These are phyloP conservation scores for Amphiprion ocellaris DNA, from an alignment of 2,113 vertebrate species.

Conservation along the genomic window DNA sequence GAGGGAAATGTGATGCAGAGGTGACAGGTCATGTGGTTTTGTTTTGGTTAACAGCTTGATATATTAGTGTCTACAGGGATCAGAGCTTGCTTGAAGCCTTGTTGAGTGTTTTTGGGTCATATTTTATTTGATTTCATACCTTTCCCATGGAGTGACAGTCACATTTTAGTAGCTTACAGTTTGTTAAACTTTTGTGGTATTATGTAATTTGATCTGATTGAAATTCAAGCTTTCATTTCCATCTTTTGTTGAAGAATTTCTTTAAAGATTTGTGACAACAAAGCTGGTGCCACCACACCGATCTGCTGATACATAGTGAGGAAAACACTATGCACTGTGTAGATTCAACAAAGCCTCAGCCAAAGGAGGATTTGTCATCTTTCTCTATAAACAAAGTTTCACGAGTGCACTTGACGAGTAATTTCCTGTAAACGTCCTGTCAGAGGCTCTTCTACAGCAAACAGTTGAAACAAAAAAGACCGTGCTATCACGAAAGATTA, in stretches of 20 bases:
- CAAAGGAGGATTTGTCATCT: conserved; percentile 66
- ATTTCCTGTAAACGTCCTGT: conserved; percentile 67
- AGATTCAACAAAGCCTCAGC: conserved; percentile 37
- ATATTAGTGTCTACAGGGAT: conserved; percentile 8
- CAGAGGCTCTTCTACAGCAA: conserved; percentile 33
- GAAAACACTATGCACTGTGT: conserved; percentile 31
- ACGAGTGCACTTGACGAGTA: conserved; percentile 56
- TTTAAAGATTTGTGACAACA: conserved; percentile 7
- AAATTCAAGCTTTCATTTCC: too few species aligned
- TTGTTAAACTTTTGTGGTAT: too few species aligned
- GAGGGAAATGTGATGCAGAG: conserved; percentile 43
- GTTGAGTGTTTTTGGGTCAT: too few species aligned
- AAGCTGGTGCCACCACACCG: not conserved
- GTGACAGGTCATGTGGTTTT: conserved; percentile 74
- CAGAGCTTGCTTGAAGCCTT: not conserved
- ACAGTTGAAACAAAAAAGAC: conserved; percentile 56
- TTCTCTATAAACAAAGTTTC: conserved; percentile 65
- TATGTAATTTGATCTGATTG: not conserved
- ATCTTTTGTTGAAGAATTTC: too few species aligned
- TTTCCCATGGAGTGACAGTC: not conserved
- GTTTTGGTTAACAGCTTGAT: conserved; percentile 65
- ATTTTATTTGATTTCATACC: not conserved
- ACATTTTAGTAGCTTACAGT: not conserved
- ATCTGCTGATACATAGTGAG: not conserved
- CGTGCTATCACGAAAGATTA: conserved; percentile 70